phyloP scores from a whole-genome alignment of 1,140 invertebrate species.

The Calliphora vicina region DNA sequence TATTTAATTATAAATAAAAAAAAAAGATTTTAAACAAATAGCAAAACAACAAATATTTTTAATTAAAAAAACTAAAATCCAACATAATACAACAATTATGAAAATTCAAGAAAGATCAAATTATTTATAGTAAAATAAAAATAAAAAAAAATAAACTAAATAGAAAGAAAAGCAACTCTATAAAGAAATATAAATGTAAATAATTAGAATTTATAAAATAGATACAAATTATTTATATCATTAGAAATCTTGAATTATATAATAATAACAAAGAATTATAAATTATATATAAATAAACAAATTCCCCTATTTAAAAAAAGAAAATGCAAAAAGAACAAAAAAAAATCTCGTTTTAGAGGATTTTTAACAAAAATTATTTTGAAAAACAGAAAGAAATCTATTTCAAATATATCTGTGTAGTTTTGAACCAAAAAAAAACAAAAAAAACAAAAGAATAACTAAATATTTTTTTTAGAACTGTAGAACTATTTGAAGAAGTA shows the following conservation, averaged over 20 bases:
- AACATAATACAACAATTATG: not conserved
- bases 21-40: not conserved
- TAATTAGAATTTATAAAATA: constrained; percentile 7
- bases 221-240: not conserved
- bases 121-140: constrained; percentile 25
- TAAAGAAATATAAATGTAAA: constrained; percentile 16
- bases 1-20: not conserved
- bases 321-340: too few relatives aligned
- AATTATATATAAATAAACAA: not conserved
- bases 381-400: not conserved
- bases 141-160: constrained; percentile 7
- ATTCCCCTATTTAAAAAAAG: constrained; percentile 12
- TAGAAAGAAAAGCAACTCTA: not conserved
- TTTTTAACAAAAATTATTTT: not conserved
- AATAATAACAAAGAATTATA: not conserved
- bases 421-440: not conserved
- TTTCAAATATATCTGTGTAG: not conserved
- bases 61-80: constrained; percentile 17
- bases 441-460: not conserved
- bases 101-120: constrained; percentile 34
- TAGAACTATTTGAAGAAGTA: too few relatives aligned
- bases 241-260: constrained; percentile 2
- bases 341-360: constrained; percentile 35
- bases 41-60: not conserved
- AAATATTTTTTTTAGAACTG: not conserved